These are phyloP conservation scores for Chrysolina haemoptera DNA, from an alignment of 2,888 invertebrate species.

Conservation along the genomic window DNA sequence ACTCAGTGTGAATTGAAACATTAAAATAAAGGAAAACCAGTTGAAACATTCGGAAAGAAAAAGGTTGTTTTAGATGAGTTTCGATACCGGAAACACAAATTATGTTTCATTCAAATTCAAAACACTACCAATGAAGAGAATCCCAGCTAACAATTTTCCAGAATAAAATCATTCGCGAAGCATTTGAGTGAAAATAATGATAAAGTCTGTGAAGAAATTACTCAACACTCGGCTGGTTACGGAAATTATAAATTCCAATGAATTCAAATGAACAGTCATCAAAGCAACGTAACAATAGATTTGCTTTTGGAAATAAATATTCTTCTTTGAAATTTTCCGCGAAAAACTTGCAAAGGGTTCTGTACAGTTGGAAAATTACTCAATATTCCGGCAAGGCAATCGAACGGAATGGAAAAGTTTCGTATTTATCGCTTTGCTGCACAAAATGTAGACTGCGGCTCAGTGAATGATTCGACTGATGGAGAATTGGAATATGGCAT, in stretches of 20 bases:
- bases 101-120: too few relatives aligned
- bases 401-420: not conserved
- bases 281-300: constrained; percentile 10
- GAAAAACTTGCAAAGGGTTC: constrained; percentile 12
- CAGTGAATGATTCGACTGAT: not conserved
- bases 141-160: not conserved
- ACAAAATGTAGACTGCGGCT: not conserved
- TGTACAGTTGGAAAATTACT: constrained; percentile 2
- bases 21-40: too few relatives aligned
- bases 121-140: too few relatives aligned
- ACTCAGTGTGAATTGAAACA: too few relatives aligned
- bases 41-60: too few relatives aligned
- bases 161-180: not conserved
- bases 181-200: constrained; percentile 15
- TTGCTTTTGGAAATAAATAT: constrained; percentile 6
- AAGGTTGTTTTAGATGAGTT: too few relatives aligned
- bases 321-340: constrained; percentile 10
- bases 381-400: not conserved
- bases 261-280: constrained; percentile 18
- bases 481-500: not conserved
- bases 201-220: constrained; percentile 9
- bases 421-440: not conserved
- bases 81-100: too few relatives aligned
- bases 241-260: constrained; percentile 23
- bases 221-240: constrained; percentile 4